phyloP scores from a whole-genome alignment of 1,140 invertebrate species.

The Ylistrum balloti region DNA sequence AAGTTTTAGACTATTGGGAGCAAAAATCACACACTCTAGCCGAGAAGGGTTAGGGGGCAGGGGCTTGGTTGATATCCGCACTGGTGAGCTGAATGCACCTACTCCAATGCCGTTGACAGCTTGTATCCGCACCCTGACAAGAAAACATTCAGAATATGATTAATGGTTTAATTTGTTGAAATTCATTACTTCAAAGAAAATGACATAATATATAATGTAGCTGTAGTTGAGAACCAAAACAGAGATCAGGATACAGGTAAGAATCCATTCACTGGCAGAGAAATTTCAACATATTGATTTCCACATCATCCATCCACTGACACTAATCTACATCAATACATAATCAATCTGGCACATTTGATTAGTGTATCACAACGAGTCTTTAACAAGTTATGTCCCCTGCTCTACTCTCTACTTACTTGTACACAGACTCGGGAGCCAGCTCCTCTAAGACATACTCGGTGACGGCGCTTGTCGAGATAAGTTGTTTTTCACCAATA shows the following conservation, averaged over 20 bases:
- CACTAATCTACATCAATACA: too few relatives aligned
- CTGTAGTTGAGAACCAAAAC: too few relatives aligned
- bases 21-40: conserved; percentile 88
- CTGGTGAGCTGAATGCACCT: conserved; percentile 89
- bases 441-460: conserved; percentile 83
- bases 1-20: conserved; percentile 92
- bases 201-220: too few relatives aligned
- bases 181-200: too few relatives aligned
- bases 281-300: too few relatives aligned
- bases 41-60: conserved; percentile 90
- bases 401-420: conserved; percentile 78
- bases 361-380: too few relatives aligned
- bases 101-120: conserved; percentile 92
- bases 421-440: conserved; percentile 85
- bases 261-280: too few relatives aligned
- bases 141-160: background rate
- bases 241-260: too few relatives aligned
- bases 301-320: too few relatives aligned
- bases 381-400: background rate
- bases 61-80: conserved; percentile 88
- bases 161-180: too few relatives aligned
- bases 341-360: too few relatives aligned
- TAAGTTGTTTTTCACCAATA: conserved; percentile 85
- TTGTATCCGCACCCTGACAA: conserved; percentile 76
- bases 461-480: conserved; percentile 71